A percentile compares a stretch with the other conserved stretches of the same genome.
Conservation (phyloP, 2,888 invertebrate species). For the Tuta absoluta region DNA sequence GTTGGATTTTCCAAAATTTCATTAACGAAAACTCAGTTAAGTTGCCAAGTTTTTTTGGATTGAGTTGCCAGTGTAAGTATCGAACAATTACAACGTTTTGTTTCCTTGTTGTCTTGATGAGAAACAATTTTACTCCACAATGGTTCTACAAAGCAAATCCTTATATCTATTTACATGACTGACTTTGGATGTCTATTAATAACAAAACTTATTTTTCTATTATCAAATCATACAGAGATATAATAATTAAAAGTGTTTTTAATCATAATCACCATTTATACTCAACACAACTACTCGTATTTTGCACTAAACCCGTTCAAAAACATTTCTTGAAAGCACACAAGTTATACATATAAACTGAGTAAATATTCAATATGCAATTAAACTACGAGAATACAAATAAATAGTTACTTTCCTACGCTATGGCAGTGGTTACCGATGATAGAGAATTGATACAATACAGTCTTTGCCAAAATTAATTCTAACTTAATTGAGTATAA, state of each 20-base stretch:
- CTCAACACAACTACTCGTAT: conserved; percentile 3
- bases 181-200: conserved; percentile 48
- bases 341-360: conserved; percentile 34
- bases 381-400: conserved; percentile 36
- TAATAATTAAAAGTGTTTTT: too few relatives aligned
- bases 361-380: conserved; percentile 41
- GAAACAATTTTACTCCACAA: conserved; percentile 53
- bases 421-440: conserved; percentile 76
- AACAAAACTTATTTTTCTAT: conserved; percentile 10
- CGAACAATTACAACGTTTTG: conserved; percentile 43
- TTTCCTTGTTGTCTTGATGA: conserved; percentile 59
- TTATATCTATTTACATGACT: conserved; percentile 58
- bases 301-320: conserved; percentile 24
- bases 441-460: conserved; percentile 41
- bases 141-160: conserved; percentile 28
- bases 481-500: conserved; percentile 38
- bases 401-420: conserved; percentile 53
- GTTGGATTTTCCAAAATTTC: background rate
- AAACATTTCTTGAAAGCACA: conserved; percentile 22
- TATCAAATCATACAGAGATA: background rate
- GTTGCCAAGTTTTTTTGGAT: conserved; percentile 2
- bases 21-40: conserved; percentile 10
- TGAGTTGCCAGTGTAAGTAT: too few relatives aligned
- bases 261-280: background rate
- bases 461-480: conserved; percentile 60